Evolutionary conservation across 2,113 vertebrate species (phyloP).

Genomic region (Dermatemys mawii): DNA sequence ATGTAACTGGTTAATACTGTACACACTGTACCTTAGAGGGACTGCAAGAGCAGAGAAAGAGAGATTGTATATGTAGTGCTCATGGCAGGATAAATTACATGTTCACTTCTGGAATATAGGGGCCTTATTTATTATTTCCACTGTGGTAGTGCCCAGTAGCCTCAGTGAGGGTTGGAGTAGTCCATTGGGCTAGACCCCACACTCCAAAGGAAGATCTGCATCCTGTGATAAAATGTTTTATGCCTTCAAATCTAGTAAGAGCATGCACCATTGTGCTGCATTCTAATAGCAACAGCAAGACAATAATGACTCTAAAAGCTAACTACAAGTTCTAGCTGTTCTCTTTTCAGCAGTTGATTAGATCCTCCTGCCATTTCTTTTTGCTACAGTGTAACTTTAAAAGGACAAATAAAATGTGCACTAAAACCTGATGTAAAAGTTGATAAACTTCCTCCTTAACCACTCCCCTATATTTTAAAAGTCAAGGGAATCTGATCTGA

Average conservation of each 20-base stretch:
- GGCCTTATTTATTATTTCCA: background rate
- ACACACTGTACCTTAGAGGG: background rate
- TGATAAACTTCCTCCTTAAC: background rate
- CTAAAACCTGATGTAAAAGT: background rate
- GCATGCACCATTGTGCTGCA: accelerated
- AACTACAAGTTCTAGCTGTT: background rate
- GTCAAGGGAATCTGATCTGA: background rate
- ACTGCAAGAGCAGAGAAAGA: background rate
- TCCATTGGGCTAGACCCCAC: background rate
- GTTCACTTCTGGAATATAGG: background rate
- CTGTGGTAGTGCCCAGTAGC: background rate
- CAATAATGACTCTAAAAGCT: background rate
- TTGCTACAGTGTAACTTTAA: background rate
- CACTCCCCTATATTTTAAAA: background rate
- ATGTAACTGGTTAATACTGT: background rate
- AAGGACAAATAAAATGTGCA: background rate
- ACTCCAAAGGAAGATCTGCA: background rate
- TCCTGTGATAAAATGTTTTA: background rate
- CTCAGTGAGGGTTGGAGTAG: background rate
- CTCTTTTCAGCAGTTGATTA: background rate
- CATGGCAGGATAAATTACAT: accelerated
- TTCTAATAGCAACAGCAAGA: background rate
- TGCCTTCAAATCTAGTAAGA: constrained; percentile 5
- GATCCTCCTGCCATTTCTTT: background rate
- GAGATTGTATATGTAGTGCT: background rate